Percentiles rank a stretch among this genome's conserved stretches.
Conservation (phyloP, 1,140 invertebrate species). For the Rhopalosiphum padi region DNA sequence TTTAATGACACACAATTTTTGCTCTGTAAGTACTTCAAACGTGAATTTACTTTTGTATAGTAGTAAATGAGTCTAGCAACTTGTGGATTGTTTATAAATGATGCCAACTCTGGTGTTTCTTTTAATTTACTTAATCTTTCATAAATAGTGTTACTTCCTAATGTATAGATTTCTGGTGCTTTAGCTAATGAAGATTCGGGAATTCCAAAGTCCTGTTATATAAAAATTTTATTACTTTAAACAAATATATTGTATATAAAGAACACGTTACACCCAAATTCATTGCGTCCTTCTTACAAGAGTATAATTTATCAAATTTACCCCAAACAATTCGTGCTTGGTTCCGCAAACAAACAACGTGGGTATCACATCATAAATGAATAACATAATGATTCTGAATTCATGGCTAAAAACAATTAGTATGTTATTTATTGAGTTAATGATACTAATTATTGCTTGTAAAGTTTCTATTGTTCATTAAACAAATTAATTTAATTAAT, state of each 20-base stretch:
- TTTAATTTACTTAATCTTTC: conserved; percentile 32
- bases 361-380: too few species aligned
- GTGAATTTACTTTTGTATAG: conserved; percentile 16
- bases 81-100: conserved; percentile 36
- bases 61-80: conserved; percentile 29
- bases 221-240: not conserved
- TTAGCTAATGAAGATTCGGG: not conserved
- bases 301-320: too few species aligned
- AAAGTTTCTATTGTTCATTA: not conserved
- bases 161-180: conserved; percentile 37
- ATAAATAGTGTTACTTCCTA: conserved; percentile 40
- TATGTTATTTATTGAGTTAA: not conserved
- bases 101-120: conserved; percentile 39
- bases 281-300: too few species aligned
- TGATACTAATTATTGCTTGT: not conserved
- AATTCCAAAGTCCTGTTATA: conserved; percentile 43
- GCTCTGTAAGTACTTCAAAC: conserved; percentile 39
- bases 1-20: conserved; percentile 42
- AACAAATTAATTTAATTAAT: not conserved
- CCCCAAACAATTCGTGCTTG: too few species aligned
- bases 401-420: not conserved
- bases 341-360: too few species aligned
- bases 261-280: not conserved
- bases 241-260: not conserved
- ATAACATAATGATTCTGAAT: not conserved